These are phyloP conservation scores for Tetrapedia diversipes DNA, from an alignment of 2,888 invertebrate genomes.

Conservation along the genomic window DNA sequence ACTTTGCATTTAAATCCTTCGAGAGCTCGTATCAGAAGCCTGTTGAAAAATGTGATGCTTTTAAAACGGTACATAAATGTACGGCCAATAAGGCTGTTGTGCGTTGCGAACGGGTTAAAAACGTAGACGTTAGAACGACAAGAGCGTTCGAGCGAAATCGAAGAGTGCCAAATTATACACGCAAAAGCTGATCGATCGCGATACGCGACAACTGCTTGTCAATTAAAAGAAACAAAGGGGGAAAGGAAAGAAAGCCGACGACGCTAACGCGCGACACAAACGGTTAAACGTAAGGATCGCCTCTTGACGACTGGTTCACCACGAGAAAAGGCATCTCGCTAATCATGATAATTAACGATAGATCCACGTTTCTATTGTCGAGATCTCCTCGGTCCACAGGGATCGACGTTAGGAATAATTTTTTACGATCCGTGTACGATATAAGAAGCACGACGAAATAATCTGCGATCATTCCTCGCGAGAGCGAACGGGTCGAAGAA, in stretches of 20 bases:
- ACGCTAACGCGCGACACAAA: slow-evolving; percentile 38
- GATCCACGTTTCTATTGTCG: slow-evolving; percentile 31
- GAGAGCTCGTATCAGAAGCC: no score
- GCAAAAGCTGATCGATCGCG: slow-evolving; percentile 35
- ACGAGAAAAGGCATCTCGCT: slow-evolving; percentile 45
- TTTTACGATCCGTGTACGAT: slow-evolving; percentile 51
- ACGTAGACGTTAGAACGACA: neutral
- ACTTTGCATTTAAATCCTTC: no score
- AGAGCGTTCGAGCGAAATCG: slow-evolving; percentile 26
- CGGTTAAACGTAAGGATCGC: slow-evolving; percentile 18
- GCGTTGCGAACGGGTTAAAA: no score
- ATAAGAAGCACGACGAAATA: slow-evolving; percentile 6
- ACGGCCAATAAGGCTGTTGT: no score
- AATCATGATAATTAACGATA: slow-evolving; percentile 39
- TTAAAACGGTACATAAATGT: no score
- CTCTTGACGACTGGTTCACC: slow-evolving; percentile 17
- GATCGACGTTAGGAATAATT: slow-evolving; percentile 54
- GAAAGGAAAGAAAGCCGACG: neutral
- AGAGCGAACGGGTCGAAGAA: neutral
- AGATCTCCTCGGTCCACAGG: slow-evolving; percentile 16
- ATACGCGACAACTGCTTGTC: slow-evolving; percentile 37
- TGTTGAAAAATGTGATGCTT: no score
- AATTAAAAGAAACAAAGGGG: slow-evolving; percentile 28
- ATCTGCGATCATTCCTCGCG: neutral
- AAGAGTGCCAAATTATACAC: slow-evolving; percentile 61